A percentile compares a stretch with the other conserved stretches of the same genome.
phyloP scores from a whole-genome alignment of 2,797 vertebrate species.

The Chloroceryle amazona region DNA sequence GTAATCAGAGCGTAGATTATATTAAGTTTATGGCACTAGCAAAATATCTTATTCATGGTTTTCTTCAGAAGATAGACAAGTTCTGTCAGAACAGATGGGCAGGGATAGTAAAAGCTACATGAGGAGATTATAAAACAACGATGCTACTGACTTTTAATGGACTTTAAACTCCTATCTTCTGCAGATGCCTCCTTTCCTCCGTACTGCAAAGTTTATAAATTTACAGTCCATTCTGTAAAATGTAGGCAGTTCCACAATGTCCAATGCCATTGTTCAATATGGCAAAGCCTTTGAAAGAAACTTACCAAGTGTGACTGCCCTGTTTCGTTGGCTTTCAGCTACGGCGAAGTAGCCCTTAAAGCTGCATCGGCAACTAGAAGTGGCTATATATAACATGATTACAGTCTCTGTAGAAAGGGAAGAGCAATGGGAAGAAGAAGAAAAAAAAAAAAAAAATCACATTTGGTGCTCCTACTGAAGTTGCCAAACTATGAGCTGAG shows the following conservation, averaged over 20 bases:
- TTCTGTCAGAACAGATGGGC: constrained; percentile 55
- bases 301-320: not conserved
- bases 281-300: not conserved
- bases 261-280: not conserved
- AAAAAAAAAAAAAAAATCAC: not conserved
- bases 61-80: constrained; percentile 7
- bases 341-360: not conserved
- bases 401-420: not conserved
- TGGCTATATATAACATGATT: not conserved
- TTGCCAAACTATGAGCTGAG: not conserved
- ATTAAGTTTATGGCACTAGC: constrained; percentile 20
- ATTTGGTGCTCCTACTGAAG: not conserved
- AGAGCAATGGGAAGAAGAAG: not conserved
- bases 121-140: constrained; percentile 15
- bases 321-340: not conserved
- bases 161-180: constrained; percentile 10
- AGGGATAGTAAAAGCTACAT: constrained; percentile 16
- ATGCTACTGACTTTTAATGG: not conserved
- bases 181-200: not conserved
- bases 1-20: constrained; percentile 15
- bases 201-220: not conserved
- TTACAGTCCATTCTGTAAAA: not conserved
- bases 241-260: not conserved
- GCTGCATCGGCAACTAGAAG: not conserved
- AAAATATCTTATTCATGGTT: constrained; percentile 34